Evolutionary conservation across 1,140 invertebrate species (phyloP).

Genomic region (Drosophila arawakana): DNA sequence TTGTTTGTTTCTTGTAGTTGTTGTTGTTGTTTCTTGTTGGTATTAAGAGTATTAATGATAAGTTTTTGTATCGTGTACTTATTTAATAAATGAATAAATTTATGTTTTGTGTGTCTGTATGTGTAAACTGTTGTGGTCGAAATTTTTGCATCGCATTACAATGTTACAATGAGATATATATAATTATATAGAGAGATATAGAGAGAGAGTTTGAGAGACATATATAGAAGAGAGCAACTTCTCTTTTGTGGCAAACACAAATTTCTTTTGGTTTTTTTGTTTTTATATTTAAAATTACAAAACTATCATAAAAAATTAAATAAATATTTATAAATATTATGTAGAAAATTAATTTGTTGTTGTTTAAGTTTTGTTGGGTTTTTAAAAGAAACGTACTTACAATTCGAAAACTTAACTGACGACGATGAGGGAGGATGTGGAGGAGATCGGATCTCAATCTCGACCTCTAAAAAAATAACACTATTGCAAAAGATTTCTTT

Average conservation of each 20-base stretch:
- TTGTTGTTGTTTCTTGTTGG: slow-evolving; percentile 39
- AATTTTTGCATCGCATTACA: slow-evolving; percentile 83
- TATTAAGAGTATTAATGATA: slow-evolving; percentile 69
- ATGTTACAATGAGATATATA: slow-evolving; percentile 70
- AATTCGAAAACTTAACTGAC: slow-evolving; percentile 82
- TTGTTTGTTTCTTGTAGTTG: slow-evolving; percentile 1
- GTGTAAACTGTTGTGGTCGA: slow-evolving; percentile 46
- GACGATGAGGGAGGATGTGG: slow-evolving; percentile 57
- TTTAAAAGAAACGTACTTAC: slow-evolving; percentile 80
- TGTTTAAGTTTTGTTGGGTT: slow-evolving; percentile 14
- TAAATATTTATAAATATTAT: slow-evolving; percentile 45
- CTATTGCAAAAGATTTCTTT: slow-evolving; percentile 38
- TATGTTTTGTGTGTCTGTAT: slow-evolving; percentile 36
- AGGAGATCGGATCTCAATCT: slow-evolving; percentile 43
- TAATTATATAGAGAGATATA: slow-evolving; percentile 63
- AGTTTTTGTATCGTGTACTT: slow-evolving; percentile 68
- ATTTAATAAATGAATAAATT: slow-evolving; percentile 72
- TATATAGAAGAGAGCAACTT: slow-evolving; percentile 47
- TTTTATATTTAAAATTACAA: slow-evolving; percentile 22
- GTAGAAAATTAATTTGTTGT: slow-evolving; percentile 49
- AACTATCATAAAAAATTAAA: slow-evolving; percentile 42
- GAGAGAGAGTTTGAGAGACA: slow-evolving; percentile 32
- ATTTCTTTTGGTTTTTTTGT: slow-evolving; percentile 51
- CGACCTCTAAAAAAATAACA: slow-evolving; percentile 31
- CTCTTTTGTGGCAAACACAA: slow-evolving; percentile 45